Evolutionary conservation across 2,113 vertebrate genomes (phyloP).

Genomic region (Otis tarda): DNA sequence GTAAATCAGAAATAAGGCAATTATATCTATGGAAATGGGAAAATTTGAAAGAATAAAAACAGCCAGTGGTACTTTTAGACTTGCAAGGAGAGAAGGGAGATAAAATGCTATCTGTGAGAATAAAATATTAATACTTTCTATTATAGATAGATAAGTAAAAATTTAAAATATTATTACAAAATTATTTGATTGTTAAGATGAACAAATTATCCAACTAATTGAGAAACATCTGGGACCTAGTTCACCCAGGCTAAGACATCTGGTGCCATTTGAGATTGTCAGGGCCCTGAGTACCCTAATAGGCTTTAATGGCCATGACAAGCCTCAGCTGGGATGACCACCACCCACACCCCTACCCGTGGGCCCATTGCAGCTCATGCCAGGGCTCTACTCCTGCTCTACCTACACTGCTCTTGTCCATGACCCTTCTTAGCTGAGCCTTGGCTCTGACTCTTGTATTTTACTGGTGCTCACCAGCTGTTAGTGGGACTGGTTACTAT

Average conservation of each 20-base stretch:
- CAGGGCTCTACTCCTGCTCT: background rate
- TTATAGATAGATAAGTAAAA: background rate
- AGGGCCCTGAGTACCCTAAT: background rate
- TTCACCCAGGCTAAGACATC: background rate
- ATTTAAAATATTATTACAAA: background rate
- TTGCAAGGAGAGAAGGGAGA: background rate
- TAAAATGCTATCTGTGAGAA: background rate
- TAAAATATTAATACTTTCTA: background rate
- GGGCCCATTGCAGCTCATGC: background rate
- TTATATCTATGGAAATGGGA: background rate
- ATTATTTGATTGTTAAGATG: background rate
- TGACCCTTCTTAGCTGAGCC: accelerated
- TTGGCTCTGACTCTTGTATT: background rate
- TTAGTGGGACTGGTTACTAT: background rate
- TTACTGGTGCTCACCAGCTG: background rate
- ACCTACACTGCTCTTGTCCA: accelerated
- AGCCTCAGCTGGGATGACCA: background rate
- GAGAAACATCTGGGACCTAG: accelerated
- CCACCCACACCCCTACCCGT: background rate
- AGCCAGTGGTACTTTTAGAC: background rate
- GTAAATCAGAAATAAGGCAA: background rate
- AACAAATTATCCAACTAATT: background rate
- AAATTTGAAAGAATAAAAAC: background rate
- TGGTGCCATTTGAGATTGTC: background rate
- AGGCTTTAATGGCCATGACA: background rate